These are phyloP conservation scores for Allygus modestus DNA, from an alignment of 2,888 invertebrate genomes.

Conservation along the genomic window DNA sequence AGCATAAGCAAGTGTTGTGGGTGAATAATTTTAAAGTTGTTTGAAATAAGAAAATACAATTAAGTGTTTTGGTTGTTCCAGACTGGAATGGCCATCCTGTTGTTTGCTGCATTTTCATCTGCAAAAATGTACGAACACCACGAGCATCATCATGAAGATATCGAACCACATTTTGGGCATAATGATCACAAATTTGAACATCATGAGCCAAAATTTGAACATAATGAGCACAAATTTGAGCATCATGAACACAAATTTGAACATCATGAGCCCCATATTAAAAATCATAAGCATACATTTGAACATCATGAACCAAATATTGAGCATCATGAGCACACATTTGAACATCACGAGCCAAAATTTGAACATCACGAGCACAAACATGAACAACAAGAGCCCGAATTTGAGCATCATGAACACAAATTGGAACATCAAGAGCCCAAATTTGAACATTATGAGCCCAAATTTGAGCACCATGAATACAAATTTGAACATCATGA, in stretches of 20 bases:
- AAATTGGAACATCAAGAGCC: background rate
- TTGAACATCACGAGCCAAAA: background rate
- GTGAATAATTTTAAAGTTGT: no score
- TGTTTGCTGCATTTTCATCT: background rate
- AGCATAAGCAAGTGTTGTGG: no score
- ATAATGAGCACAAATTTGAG: no score
- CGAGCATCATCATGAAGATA: no score
- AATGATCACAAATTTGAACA: background rate
- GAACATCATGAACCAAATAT: background rate
- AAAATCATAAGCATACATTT: background rate
- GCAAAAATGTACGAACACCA: no score
- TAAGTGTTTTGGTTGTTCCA: background rate
- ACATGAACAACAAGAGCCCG: background rate
- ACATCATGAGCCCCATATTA: conserved; percentile 8
- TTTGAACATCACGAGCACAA: background rate
- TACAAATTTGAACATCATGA: background rate
- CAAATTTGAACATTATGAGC: background rate
- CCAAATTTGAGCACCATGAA: background rate
- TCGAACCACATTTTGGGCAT: no score
- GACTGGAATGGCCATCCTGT: background rate
- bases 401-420: background rate
- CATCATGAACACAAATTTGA: background rate
- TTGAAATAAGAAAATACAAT: no score
- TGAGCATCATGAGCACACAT: background rate
- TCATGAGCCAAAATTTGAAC: background rate